Evolutionary conservation across 2,113 vertebrate genomes (phyloP), one percentile per base, ranked within the genome.

Genomic region (Ophthalmolycus amberensis): DNA sequence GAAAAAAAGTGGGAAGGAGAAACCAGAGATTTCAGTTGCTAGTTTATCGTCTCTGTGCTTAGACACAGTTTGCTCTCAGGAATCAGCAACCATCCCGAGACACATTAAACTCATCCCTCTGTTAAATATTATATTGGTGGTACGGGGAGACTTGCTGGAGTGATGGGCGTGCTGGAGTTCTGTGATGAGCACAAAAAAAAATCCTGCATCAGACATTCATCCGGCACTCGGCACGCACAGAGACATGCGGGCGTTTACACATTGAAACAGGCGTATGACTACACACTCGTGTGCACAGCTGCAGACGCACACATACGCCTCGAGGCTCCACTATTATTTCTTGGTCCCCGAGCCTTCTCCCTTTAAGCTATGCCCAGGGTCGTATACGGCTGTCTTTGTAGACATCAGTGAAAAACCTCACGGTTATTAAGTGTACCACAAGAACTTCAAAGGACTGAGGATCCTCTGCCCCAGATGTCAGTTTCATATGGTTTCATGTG

Each of bases 401-500:
- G 91, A 82, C 82, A 78, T 88, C 89, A 85, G 77, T 82, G 78
- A 60, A 84, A 90, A 80, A 59, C 20, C 78, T 85, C 63, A 82
- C 20, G 29, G 84, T 85, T 86, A 87, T 91, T 89, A 85, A 77
- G 62, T 56, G 54, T 60, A 85, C 83, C 70, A 75, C 81, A 77
- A 69, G 29, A 87, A 89, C 92, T 88, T 93, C 91, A 93, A 93
- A 93, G 88, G 58, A 50, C 38, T 4, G 69, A 87, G 34, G 58
- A 40, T 79, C 71, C 62, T 79, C 22, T 81, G 70, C 66, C 86
- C 74, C 71, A 72, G 75, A 84, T 82, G 90, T 89, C 91, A 78
- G 74, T 87, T 81, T 83, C 67, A 62, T 59, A 44, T 64, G 74
- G 77, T 85, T 86, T 88, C 67, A 46, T 82, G 79, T 77, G 69